A percentile compares a stretch with the other conserved stretches of the same genome.
Conservation (phyloP, 1,140 invertebrate species). For the Bombus superbus region DNA sequence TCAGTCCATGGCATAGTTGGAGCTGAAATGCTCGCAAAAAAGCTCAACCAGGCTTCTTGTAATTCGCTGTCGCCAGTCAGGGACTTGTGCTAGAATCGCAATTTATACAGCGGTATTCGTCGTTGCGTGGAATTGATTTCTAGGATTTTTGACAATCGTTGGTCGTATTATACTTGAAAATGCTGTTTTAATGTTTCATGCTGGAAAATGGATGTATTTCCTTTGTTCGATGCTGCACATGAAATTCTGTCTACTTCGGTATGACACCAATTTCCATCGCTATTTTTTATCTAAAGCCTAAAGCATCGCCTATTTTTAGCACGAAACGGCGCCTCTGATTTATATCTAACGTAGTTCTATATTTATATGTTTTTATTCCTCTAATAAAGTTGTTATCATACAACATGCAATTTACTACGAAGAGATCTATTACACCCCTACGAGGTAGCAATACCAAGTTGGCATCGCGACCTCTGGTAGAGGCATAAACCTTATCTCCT, state of each 20-base stretch:
- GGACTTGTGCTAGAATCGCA: background rate
- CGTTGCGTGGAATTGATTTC: background rate
- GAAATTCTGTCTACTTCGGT: background rate
- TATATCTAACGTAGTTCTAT: no score
- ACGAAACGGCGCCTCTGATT: background rate
- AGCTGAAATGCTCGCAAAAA: conserved; percentile 16
- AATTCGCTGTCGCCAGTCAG: conserved; percentile 31
- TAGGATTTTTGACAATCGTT: background rate
- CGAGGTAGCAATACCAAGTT: background rate
- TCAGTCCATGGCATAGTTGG: background rate
- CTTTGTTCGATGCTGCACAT: background rate
- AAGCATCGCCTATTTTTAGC: background rate
- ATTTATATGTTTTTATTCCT: background rate
- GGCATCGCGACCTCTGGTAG: background rate
- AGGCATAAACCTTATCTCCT: background rate
- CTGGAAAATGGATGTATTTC: background rate
- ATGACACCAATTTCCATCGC: background rate
- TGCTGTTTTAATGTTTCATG: background rate
- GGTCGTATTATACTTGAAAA: background rate
- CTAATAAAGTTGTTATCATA: background rate
- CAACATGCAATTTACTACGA: no score
- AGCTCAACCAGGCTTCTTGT: conserved; percentile 53
- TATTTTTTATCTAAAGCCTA: background rate
- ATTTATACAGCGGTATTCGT: background rate
- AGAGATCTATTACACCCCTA: no score